Evolutionary conservation across 2,797 vertebrate species (phyloP).

Genomic region (Clarias pachynema): DNA sequence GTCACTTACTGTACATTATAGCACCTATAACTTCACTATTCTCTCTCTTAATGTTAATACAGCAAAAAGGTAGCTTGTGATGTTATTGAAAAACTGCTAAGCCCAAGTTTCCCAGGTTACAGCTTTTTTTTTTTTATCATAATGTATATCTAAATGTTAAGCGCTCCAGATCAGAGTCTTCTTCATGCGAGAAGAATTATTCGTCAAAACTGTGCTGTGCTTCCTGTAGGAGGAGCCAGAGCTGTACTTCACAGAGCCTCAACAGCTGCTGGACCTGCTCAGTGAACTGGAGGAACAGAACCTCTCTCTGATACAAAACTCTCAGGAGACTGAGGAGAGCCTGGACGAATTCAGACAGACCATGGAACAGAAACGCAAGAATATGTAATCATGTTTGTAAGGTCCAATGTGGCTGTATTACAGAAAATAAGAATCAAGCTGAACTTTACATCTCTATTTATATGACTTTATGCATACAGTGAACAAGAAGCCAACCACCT

Average conservation of each 20-base stretch:
- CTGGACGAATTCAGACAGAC: constrained; percentile 75
- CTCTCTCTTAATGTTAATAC: neutral
- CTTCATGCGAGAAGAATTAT: neutral
- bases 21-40: neutral
- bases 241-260: constrained; percentile 87
- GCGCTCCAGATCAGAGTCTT: too few relatives aligned
- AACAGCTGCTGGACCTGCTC: constrained; percentile 85
- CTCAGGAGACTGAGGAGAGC: constrained; percentile 77
- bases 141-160: neutral
- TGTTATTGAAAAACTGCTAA: neutral
- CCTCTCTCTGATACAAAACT: constrained; percentile 85
- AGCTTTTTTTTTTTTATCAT: neutral
- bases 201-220: neutral
- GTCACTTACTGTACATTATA: neutral
- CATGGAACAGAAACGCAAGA: constrained; percentile 69
- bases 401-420: neutral
- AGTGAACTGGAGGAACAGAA: constrained; percentile 86
- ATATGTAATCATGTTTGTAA: constrained; percentile 73
- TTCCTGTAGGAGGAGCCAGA: constrained; percentile 75
- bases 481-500: constrained; percentile 77
- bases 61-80: neutral
- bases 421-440: neutral
- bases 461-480: constrained; percentile 65
- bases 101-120: neutral
- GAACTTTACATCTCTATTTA: neutral